Percentiles rank a stretch among this genome's conserved stretches.
Conservation (phyloP, 2,113 vertebrate genomes). For the Oriolus oriolus region DNA sequence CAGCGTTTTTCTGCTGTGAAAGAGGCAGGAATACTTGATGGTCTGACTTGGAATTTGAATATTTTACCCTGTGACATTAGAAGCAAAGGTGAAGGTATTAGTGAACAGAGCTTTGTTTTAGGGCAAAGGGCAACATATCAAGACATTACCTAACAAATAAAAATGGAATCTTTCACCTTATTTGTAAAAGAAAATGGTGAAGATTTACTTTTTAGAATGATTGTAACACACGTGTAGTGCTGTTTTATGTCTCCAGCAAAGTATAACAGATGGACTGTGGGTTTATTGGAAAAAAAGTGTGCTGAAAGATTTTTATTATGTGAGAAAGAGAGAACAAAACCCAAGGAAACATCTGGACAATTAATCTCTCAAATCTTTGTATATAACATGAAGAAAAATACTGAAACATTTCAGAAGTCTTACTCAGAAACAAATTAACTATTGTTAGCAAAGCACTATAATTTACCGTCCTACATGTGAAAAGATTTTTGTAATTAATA, state of each 20-base stretch:
- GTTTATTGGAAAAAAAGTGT: conserved; percentile 44
- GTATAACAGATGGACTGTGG: conserved; percentile 75
- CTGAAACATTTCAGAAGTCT: conserved; percentile 32
- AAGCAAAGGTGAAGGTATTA: conserved; percentile 47
- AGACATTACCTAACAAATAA: conserved; percentile 47
- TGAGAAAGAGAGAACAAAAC: conserved; percentile 84
- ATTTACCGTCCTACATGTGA: conserved; percentile 34
- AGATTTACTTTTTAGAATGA: conserved; percentile 49
- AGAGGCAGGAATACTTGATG: conserved; percentile 3
- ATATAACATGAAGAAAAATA: conserved; percentile 42
- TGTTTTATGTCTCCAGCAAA: conserved; percentile 68
- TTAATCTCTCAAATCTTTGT: conserved; percentile 75
- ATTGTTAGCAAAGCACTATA: conserved; percentile 38
- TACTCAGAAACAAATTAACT: conserved; percentile 25
- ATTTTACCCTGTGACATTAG: background rate
- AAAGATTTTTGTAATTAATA: conserved; percentile 67
- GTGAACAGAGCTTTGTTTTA: background rate
- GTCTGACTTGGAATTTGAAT: background rate
- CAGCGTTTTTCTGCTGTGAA: background rate
- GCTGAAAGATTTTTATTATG: conserved; percentile 83
- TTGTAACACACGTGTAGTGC: conserved; percentile 36
- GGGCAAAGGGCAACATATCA: conserved; percentile 14
- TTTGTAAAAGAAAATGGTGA: conserved; percentile 35
- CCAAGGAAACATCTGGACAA: conserved; percentile 85
- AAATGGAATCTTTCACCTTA: conserved; percentile 49